A percentile compares a stretch with the other conserved stretches of the same genome.
These are phyloP conservation scores for Turdus rufiventris DNA, from an alignment of 2,113 vertebrate species.

Conservation along the genomic window DNA sequence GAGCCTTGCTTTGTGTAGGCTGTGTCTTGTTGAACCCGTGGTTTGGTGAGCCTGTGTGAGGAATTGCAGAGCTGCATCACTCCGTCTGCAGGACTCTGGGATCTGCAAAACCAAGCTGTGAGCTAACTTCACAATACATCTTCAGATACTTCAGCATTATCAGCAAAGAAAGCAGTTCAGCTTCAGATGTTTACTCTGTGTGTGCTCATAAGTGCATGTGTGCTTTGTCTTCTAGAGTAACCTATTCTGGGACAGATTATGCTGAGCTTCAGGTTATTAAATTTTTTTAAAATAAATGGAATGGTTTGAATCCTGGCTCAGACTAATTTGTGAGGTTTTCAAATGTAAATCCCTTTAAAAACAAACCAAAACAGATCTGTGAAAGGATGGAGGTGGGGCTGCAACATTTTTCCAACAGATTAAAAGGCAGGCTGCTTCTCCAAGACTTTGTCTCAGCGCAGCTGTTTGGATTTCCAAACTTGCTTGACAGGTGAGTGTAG, in stretches of 20 bases:
- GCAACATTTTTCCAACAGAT: background rate
- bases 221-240: background rate
- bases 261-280: background rate
- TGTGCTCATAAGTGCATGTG: fast-evolving
- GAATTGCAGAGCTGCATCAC: background rate
- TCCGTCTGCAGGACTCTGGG: fast-evolving
- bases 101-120: background rate
- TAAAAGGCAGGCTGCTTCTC: background rate
- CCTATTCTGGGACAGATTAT: background rate
- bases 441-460: background rate
- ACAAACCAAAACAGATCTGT: background rate
- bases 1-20: background rate
- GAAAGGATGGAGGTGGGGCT: background rate
- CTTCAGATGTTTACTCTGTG: fast-evolving
- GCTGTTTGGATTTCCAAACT: background rate
- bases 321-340: background rate
- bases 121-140: background rate
- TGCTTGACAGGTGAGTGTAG: background rate
- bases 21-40: fast-evolving
- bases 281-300: background rate
- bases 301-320: background rate
- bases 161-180: background rate
- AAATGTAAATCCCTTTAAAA: background rate
- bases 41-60: background rate
- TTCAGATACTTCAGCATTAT: too few species aligned